Evolutionary conservation across 2,113 vertebrate genomes (phyloP).

Genomic region (Phycodurus eques): DNA sequence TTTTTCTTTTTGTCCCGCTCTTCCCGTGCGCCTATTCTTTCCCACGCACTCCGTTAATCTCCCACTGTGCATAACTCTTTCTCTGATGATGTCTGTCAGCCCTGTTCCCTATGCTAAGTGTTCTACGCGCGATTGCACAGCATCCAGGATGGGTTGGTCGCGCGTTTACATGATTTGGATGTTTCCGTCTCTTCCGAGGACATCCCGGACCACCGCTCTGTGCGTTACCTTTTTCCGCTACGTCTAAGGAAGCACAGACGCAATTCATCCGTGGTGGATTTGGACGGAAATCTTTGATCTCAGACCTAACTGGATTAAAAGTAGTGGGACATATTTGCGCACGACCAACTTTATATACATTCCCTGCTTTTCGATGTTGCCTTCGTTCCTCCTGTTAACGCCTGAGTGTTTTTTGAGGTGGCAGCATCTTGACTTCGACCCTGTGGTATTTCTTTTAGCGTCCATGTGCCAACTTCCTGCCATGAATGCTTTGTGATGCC

Average conservation of each 20-base stretch:
- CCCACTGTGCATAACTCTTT: constrained; percentile 19
- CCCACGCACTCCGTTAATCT: constrained; percentile 23
- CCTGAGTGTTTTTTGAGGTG: not conserved
- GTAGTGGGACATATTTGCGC: not conserved
- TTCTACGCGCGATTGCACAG: constrained; percentile 36
- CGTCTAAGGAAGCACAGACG: not conserved
- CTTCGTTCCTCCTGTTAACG: not conserved
- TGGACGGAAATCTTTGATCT: not conserved
- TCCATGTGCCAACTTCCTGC: constrained; percentile 64
- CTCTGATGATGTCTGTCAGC: constrained; percentile 36
- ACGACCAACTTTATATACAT: not conserved
- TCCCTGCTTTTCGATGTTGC: not conserved
- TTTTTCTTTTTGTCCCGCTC: constrained; percentile 26
- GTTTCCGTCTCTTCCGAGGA: not conserved
- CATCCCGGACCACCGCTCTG: not conserved
- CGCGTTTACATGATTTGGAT: not conserved
- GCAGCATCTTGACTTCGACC: constrained; percentile 49
- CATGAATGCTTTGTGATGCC: constrained; percentile 53
- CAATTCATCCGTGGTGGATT: not conserved
- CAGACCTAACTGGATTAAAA: not conserved
- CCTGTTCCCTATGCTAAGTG: constrained; percentile 29
- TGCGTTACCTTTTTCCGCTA: not conserved
- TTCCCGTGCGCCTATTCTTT: constrained; percentile 27
- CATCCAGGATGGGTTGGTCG: constrained; percentile 48
- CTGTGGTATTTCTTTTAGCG: constrained; percentile 49